phyloP scores from a whole-genome alignment of 2,888 invertebrate genomes.

The Cephus spinipes region DNA sequence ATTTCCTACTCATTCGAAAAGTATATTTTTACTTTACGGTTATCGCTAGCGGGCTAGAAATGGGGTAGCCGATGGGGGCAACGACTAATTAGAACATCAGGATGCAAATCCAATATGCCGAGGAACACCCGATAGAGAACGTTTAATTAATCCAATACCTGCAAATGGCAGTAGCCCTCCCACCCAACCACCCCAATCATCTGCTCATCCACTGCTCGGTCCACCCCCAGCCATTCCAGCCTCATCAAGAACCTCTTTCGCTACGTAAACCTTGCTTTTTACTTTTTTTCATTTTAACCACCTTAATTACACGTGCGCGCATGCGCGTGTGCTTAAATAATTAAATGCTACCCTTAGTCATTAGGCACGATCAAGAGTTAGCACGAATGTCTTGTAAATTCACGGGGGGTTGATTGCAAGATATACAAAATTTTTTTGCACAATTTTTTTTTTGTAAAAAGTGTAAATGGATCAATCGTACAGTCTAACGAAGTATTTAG shows the following conservation, averaged over 20 bases:
- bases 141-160: slow-evolving; percentile 31
- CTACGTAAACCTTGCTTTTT: not conserved
- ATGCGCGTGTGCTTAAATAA: not conserved
- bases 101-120: slow-evolving; percentile 34
- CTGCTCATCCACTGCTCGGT: not conserved
- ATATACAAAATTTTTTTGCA: not conserved
- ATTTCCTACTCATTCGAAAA: not conserved
- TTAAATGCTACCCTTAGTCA: not conserved
- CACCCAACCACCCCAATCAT: not conserved
- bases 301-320: not conserved
- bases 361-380: not conserved
- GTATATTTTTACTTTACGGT: slow-evolving; percentile 19
- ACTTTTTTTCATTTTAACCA: not conserved
- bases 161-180: slow-evolving; percentile 16
- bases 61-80: slow-evolving; percentile 8
- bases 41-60: slow-evolving; percentile 31
- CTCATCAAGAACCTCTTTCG: not conserved
- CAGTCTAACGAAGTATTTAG: too few species aligned
- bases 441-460: not conserved
- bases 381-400: not conserved
- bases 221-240: not conserved
- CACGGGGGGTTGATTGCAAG: not conserved
- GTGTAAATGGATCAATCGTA: too few species aligned
- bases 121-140: slow-evolving; percentile 21
- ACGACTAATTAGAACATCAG: slow-evolving; percentile 33